Conservation (phyloP, 2,888 invertebrate species). For the Anagyrus pseudococci region DNA sequence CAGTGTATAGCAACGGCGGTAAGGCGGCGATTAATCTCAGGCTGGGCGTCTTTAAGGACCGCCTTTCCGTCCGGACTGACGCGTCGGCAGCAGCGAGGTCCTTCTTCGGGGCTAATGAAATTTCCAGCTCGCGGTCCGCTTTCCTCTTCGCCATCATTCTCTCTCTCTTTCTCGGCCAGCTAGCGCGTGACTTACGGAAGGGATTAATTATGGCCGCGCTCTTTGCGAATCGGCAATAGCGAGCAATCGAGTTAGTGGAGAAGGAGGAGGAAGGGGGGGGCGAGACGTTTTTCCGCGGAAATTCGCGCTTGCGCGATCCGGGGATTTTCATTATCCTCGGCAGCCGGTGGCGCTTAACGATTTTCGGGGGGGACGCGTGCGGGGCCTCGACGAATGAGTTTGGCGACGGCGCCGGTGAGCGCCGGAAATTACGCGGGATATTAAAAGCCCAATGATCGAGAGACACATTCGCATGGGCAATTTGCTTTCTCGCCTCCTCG, state of each 20-base stretch:
- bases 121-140: constrained; percentile 1
- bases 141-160: constrained; percentile 3
- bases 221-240: too few species aligned
- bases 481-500: constrained; percentile 14
- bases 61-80: constrained; percentile 10
- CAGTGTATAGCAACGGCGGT: neutral
- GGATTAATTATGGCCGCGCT: neutral
- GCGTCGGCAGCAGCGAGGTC: constrained; percentile 4
- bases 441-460: constrained; percentile 36
- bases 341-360: too few species aligned
- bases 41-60: constrained; percentile 6
- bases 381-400: too few species aligned
- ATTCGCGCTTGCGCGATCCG: too few species aligned
- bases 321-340: too few species aligned
- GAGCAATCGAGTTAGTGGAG: too few species aligned
- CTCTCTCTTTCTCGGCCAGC: constrained; percentile 1
- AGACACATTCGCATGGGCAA: constrained; percentile 22
- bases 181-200: too few species aligned
- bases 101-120: constrained; percentile 25
- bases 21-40: constrained; percentile 20
- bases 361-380: too few species aligned
- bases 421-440: constrained; percentile 36
- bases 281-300: too few species aligned
- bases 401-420: neutral
- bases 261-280: too few species aligned